Percentiles rank a stretch among this genome's conserved stretches.
Evolutionary conservation across 2,797 vertebrate genomes (phyloP).

Genomic region (Cynodonichthys magdalenae): DNA sequence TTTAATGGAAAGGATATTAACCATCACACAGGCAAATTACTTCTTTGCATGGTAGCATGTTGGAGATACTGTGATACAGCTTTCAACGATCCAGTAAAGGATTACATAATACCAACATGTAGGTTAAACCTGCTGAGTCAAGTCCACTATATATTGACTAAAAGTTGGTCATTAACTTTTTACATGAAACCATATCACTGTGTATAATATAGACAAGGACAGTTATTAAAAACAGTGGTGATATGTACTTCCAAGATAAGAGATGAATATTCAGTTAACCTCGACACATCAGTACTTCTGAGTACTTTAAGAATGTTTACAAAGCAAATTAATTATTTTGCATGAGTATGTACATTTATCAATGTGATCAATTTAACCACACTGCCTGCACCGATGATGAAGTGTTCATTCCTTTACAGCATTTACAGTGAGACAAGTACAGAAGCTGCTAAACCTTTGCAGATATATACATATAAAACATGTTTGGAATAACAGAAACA

Average conservation of each 20-base stretch:
- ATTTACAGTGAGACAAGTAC: neutral
- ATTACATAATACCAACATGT: slow-evolving; percentile 43
- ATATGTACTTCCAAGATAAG: slow-evolving; percentile 1
- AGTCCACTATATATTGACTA: neutral
- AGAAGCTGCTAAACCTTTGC: neutral
- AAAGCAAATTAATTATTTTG: slow-evolving; percentile 32
- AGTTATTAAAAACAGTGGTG: neutral
- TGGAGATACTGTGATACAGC: slow-evolving; percentile 31
- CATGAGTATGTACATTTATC: slow-evolving; percentile 14
- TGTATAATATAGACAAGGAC: too few relatives aligned
- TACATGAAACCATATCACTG: neutral
- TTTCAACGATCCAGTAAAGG: slow-evolving; percentile 24
- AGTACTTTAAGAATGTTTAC: slow-evolving; percentile 22
- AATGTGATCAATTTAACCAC: neutral
- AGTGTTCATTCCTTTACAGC: neutral
- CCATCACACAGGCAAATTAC: slow-evolving; percentile 52
- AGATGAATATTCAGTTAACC: slow-evolving; percentile 35
- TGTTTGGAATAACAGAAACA: neutral
- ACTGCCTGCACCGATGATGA: neutral
- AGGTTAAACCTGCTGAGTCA: neutral
- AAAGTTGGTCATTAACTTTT: neutral
- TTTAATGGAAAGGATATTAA: slow-evolving; percentile 19
- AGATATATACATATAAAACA: neutral
- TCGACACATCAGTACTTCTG: slow-evolving; percentile 13
- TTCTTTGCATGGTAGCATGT: slow-evolving; percentile 39